Evolutionary conservation across 2,113 vertebrate genomes (phyloP).

Genomic region (Machaerirhynchus nigripectus): DNA sequence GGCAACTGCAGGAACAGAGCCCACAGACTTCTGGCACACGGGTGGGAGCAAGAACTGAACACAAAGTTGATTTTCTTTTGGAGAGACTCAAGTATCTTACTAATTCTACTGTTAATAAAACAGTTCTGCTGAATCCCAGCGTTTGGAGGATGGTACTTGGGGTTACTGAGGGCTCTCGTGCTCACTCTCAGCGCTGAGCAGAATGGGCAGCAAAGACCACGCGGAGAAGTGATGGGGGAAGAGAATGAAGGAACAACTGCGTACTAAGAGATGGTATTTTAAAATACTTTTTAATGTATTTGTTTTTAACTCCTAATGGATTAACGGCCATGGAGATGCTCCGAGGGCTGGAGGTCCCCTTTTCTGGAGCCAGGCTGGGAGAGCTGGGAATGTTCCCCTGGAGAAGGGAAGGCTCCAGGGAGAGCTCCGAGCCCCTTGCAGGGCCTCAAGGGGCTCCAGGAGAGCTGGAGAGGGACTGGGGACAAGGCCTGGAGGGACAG

Average conservation of each 20-base stretch:
- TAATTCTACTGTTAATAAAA: too few species aligned
- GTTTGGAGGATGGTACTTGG: background rate
- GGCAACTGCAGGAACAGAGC: background rate
- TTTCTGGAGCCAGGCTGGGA: background rate
- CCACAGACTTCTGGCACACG: accelerated
- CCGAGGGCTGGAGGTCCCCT: accelerated
- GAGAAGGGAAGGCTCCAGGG: background rate
- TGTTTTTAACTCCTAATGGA: background rate
- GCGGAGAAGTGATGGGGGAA: background rate
- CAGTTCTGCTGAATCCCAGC: background rate
- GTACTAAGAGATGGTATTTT: background rate
- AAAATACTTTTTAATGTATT: background rate
- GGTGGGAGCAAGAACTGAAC: background rate
- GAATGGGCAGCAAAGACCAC: background rate
- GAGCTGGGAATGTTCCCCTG: background rate
- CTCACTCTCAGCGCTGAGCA: background rate
- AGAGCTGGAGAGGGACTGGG: background rate
- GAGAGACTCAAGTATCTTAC: background rate
- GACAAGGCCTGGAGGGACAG: accelerated
- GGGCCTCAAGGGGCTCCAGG: background rate
- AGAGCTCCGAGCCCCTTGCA: background rate
- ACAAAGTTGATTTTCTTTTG: background rate
- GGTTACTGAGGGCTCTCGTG: background rate
- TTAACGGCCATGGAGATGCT: accelerated
- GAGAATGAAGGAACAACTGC: background rate